A percentile compares a stretch with the other conserved stretches of the same genome.
Evolutionary conservation across 2,113 vertebrate genomes (phyloP).

Genomic region (Spilogale gracilis): DNA sequence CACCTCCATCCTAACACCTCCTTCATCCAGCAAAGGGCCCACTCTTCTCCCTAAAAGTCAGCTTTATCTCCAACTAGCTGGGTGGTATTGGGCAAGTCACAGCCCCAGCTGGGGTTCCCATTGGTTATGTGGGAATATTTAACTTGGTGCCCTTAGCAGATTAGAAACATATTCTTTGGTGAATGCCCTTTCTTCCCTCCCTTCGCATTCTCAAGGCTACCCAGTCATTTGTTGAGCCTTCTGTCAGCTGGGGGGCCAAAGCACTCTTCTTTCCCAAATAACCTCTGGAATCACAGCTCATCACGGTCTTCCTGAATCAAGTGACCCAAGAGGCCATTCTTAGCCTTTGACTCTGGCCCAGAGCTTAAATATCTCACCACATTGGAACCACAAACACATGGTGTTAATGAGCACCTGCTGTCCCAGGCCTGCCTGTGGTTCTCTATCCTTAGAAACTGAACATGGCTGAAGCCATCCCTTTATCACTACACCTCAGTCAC

Average conservation of each 20-base stretch:
- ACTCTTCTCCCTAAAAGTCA: not conserved
- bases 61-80: not conserved
- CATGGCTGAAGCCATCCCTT: not conserved
- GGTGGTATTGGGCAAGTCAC: not conserved
- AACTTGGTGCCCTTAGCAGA: too few species aligned
- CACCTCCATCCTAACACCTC: not conserved
- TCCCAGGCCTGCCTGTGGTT: rapidly evolving
- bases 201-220: not conserved
- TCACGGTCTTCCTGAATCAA: not conserved
- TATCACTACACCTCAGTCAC: not conserved
- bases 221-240: not conserved
- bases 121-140: not conserved
- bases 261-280: not conserved
- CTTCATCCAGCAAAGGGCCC: not conserved
- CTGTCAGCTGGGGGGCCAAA: not conserved
- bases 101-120: not conserved
- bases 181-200: not conserved
- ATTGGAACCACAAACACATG: not conserved
- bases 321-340: not conserved
- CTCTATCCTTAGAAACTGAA: not conserved
- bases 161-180: not conserved
- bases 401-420: not conserved
- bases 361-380: not conserved
- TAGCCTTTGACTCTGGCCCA: not conserved
- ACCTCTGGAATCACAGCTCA: not conserved